A percentile compares a stretch with the other conserved stretches of the same genome.
phyloP scores from a whole-genome alignment of 2,113 vertebrate genomes.

The Podilymbus podiceps region DNA sequence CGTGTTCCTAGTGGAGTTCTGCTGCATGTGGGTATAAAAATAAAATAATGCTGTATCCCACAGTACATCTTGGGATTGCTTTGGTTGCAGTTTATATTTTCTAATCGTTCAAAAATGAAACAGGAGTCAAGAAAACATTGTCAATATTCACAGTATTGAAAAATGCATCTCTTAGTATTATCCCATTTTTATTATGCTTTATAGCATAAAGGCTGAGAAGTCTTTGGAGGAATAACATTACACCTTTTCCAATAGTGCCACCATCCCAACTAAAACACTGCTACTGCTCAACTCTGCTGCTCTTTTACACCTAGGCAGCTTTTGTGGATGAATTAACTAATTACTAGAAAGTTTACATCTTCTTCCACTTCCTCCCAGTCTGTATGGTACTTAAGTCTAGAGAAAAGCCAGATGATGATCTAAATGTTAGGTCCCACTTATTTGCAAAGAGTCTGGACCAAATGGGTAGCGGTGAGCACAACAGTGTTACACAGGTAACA shows the following conservation, averaged over 20 bases:
- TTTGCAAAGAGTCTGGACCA: neutral
- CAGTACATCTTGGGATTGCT: neutral
- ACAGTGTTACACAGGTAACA: accelerated
- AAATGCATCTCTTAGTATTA: neutral
- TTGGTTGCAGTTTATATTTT: neutral
- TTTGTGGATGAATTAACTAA: neutral
- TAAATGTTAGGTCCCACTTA: neutral
- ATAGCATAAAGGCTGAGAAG: neutral
- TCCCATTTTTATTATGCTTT: neutral
- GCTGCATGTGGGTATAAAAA: neutral
- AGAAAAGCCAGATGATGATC: neutral
- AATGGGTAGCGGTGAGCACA: neutral
- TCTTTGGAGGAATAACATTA: neutral
- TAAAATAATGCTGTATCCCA: neutral
- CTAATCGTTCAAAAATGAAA: neutral
- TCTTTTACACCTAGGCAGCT: neutral
- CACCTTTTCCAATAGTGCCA: neutral
- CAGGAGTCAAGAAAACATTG: neutral
- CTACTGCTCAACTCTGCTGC: neutral
- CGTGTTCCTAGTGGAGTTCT: neutral
- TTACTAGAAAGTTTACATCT: neutral
- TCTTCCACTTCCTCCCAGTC: neutral
- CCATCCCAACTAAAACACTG: neutral
- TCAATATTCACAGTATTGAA: neutral
- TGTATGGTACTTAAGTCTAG: neutral